Percentiles rank a stretch among this genome's conserved stretches.
Conservation (phyloP, 1,140 invertebrate species). For the Drosophila carrolli region DNA sequence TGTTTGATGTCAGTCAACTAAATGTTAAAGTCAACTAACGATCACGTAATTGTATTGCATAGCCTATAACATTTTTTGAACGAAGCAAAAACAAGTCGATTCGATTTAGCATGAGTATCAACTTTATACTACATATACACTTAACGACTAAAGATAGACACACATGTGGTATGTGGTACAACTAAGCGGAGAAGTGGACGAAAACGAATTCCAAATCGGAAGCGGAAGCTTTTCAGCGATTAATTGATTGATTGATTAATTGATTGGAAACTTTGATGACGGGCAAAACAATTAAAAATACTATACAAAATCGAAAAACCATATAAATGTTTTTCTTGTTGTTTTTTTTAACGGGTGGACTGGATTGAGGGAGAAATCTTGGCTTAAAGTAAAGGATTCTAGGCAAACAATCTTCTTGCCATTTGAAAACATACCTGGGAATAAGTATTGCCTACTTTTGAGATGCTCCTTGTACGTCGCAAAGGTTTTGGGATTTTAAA, state of each 20-base stretch:
- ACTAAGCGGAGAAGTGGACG: constrained; percentile 12
- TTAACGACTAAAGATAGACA: constrained; percentile 25
- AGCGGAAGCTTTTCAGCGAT: constrained; percentile 14
- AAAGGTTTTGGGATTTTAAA: no score
- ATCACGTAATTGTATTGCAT: constrained; percentile 56
- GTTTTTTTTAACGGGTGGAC: constrained; percentile 22
- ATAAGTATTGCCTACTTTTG: constrained; percentile 1
- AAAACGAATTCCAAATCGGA: constrained; percentile 1
- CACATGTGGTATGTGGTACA: constrained; percentile 8
- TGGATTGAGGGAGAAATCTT: neutral
- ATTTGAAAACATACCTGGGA: neutral
- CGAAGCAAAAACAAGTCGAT: constrained; percentile 44
- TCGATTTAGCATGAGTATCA: constrained; percentile 61
- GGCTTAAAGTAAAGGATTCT: no score
- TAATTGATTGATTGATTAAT: constrained; percentile 40
- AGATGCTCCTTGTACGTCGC: neutral
- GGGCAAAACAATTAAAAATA: constrained; percentile 72
- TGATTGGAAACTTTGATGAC: constrained; percentile 45
- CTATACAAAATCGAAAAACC: constrained; percentile 58
- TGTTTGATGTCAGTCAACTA: constrained; percentile 76
- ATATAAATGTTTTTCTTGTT: constrained; percentile 8
- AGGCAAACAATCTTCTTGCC: no score
- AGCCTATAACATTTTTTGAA: constrained; percentile 58
- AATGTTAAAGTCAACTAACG: constrained; percentile 65
- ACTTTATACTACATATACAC: constrained; percentile 43